Conservation (phyloP, 2,113 vertebrate species). For the Catharus bicknelli region DNA sequence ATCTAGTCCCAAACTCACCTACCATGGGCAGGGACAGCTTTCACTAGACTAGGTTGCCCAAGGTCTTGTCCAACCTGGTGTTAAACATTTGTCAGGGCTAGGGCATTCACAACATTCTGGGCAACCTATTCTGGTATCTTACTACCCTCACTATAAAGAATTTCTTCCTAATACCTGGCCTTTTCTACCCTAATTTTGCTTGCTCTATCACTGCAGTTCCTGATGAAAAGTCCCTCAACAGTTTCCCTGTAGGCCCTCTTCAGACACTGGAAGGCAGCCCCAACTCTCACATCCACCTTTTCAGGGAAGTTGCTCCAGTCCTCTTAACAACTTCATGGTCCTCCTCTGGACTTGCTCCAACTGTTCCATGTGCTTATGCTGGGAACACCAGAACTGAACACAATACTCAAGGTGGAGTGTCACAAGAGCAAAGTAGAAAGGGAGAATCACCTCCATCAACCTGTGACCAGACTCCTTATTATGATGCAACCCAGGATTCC, state of each 20-base stretch:
- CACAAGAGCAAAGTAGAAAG: background rate
- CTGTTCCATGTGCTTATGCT: background rate
- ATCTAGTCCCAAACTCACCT: background rate
- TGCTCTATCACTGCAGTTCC: background rate
- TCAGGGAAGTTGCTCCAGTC: background rate
- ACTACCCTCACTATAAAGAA: background rate
- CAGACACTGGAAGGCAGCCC: background rate
- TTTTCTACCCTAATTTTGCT: background rate
- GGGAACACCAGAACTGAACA: background rate
- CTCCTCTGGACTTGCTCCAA: background rate
- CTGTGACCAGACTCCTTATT: background rate
- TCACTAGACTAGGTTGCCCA: background rate
- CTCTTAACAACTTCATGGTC: background rate
- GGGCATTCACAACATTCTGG: background rate
- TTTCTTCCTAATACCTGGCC: background rate
- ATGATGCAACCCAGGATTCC: background rate
- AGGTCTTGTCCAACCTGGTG: background rate
- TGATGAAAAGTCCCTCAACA: background rate
- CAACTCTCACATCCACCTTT: background rate
- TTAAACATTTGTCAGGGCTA: background rate
- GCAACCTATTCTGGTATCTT: background rate
- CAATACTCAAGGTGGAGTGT: background rate
- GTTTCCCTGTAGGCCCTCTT: background rate
- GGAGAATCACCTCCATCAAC: background rate
- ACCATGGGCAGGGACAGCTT: background rate